Percentiles rank a stretch among this genome's conserved stretches.
phyloP scores from a whole-genome alignment of 2,888 invertebrate genomes.

The Muscina levida region DNA sequence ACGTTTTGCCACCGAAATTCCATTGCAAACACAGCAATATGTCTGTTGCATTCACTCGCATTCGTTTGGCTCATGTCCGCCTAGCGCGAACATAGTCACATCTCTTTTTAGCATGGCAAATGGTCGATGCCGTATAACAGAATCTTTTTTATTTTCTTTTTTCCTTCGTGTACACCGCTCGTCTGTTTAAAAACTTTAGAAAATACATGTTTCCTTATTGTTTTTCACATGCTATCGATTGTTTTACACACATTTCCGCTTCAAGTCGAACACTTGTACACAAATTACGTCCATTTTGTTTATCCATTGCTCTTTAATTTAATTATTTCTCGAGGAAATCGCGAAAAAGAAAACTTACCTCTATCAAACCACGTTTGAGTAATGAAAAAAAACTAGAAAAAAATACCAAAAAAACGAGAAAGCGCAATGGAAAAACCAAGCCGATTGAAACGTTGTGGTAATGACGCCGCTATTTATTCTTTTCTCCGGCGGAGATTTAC shows the following conservation, averaged over 20 bases:
- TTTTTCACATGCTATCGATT: conserved; percentile 30
- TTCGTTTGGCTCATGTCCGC: conserved; percentile 21
- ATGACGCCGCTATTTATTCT: too few species aligned
- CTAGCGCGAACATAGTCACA: conserved; percentile 16
- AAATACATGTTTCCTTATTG: conserved; percentile 30
- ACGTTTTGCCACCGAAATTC: conserved; percentile 48
- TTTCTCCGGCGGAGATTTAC: too few species aligned
- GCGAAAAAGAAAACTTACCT: conserved; percentile 57
- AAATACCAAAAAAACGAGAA: background rate
- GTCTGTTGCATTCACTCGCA: conserved; percentile 46
- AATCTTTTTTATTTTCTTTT: conserved; percentile 54
- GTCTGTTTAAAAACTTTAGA: conserved; percentile 35
- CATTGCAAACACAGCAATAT: conserved; percentile 29
- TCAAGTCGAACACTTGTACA: background rate
- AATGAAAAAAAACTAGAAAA: conserved; percentile 15
- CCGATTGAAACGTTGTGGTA: too few species aligned
- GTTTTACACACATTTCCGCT: conserved; percentile 27
- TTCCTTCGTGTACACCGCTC: conserved; percentile 41
- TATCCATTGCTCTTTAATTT: conserved; percentile 30
- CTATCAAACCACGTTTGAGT: conserved; percentile 62
- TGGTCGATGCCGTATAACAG: too few species aligned
- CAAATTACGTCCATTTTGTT: conserved; percentile 6
- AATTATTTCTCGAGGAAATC: conserved; percentile 24
- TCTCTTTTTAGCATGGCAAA: conserved; percentile 41
- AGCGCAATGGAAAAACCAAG: too few species aligned